Conservation (phyloP, 2,113 vertebrate species). For the Nesogale talazaci region DNA sequence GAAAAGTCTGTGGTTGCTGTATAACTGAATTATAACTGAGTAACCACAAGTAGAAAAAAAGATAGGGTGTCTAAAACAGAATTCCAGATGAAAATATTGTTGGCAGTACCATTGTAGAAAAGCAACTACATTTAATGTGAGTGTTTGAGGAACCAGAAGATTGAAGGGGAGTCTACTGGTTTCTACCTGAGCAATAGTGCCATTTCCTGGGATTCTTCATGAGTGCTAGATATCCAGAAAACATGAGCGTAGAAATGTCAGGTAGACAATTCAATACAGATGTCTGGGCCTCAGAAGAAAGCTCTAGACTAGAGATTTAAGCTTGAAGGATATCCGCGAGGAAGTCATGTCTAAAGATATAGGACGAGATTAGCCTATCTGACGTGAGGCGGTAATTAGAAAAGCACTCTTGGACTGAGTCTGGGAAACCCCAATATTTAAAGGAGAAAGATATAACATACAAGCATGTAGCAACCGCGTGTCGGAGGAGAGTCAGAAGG, state of each 20-base stretch:
- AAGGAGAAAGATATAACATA: background rate
- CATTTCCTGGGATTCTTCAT: background rate
- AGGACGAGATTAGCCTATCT: background rate
- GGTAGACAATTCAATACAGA: background rate
- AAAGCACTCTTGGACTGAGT: background rate
- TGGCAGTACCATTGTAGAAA: background rate
- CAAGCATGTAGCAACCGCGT: background rate
- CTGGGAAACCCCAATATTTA: background rate
- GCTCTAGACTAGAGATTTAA: background rate
- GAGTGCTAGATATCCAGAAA: background rate
- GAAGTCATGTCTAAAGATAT: background rate
- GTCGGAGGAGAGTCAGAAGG: background rate
- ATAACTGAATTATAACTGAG: background rate
- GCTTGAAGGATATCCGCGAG: background rate
- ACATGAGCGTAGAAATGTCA: background rate
- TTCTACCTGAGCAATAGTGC: background rate
- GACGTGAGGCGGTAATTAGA: background rate
- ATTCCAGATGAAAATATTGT: background rate
- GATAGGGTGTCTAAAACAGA: background rate
- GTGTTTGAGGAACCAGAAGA: background rate
- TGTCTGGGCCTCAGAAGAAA: background rate
- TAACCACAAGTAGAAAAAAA: background rate
- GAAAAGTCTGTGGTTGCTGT: background rate
- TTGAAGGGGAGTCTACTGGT: background rate
- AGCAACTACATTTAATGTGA: background rate